Base-by-base conservation (phyloP, 1,140 invertebrate genomes). In the Eufriesea mexicana region DNA sequence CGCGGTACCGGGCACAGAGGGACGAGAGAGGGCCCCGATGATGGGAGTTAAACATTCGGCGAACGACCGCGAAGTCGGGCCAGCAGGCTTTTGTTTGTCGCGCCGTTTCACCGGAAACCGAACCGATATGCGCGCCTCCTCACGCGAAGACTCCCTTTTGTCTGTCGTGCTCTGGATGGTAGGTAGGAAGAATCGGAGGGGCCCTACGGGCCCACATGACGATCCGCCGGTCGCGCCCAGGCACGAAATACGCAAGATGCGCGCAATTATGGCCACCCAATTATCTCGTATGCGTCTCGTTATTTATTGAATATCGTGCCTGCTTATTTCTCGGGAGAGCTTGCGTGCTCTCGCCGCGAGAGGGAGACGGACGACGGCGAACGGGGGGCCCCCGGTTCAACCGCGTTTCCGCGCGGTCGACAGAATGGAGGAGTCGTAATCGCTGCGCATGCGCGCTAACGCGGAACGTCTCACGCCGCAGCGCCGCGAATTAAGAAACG, bases 251-350 rank as follows among this genome's bases (percentile, higher is more conserved):
- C 90, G 87, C 91, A 90, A 92, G 90, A 92, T 91, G 87, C 91
- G 86, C 88, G 89, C 88, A 93, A 93, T 92, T 92, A 92, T 89
- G 87, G 81, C 81, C 35, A 23, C 75, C 89, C 91, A 93, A 93
- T 93, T 93, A 92, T 93, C 90, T 90, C 91, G 91, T 93, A 91
- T 89, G 90, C 89, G 88, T 92, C 92, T 93, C 89, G 90, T 93
- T 92, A 93, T 91, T 91, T 92, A 92, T 91, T 89, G 89, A 90
- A 91, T 90, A 90, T 89, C 87, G 84, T 86, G 89, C 78, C 84
- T 83, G 84, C 71, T 89, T 86, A 88, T 90, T 91, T 82, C 86
- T 86, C 88, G 87, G 81, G 87, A 85, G 74, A 89, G 85, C 67
- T 91, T 89, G 91, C 90, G 89, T 91, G 90, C 86, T 75, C 55